Percentiles rank a stretch among this genome's conserved stretches.
phyloP scores from a whole-genome alignment of 2,888 invertebrate genomes.

The Tolmerus cingulatus region DNA sequence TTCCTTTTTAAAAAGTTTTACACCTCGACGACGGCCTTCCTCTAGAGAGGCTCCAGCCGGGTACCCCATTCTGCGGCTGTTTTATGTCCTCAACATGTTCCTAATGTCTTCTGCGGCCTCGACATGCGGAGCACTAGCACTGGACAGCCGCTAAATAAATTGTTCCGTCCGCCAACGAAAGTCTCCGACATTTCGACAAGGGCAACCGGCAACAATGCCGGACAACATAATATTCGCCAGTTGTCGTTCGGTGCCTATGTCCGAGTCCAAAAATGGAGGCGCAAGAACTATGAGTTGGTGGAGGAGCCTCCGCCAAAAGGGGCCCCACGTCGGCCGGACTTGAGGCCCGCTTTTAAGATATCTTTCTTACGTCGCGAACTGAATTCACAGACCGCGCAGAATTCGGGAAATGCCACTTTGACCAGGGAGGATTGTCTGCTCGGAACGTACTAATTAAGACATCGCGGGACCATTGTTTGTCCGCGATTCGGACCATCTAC shows the following conservation, averaged over 20 bases:
- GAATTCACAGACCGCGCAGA: not conserved
- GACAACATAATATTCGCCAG: not conserved
- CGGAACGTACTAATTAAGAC: not conserved
- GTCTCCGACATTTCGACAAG: not conserved
- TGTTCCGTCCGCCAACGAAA: not conserved
- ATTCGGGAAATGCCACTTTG: not conserved
- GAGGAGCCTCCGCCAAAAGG: not conserved
- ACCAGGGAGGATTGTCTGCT: not conserved
- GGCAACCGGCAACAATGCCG: not conserved
- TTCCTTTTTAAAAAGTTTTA: not conserved
- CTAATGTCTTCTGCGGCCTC: not conserved
- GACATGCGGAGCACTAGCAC: not conserved
- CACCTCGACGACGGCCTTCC: not conserved
- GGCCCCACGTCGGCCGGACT: not conserved
- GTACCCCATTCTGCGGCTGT: not conserved
- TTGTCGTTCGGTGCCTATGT: not conserved
- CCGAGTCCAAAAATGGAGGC: not conserved
- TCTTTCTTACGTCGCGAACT: not conserved
- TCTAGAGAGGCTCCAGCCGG: not conserved
- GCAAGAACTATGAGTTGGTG: not conserved
- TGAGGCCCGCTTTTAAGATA: not conserved
- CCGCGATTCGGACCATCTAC: not conserved
- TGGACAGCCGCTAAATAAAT: not conserved
- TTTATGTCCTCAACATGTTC: not conserved
- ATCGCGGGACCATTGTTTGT: not conserved